Base-by-base conservation (phyloP, 2,888 invertebrate genomes). In the Pterostichus niger region DNA sequence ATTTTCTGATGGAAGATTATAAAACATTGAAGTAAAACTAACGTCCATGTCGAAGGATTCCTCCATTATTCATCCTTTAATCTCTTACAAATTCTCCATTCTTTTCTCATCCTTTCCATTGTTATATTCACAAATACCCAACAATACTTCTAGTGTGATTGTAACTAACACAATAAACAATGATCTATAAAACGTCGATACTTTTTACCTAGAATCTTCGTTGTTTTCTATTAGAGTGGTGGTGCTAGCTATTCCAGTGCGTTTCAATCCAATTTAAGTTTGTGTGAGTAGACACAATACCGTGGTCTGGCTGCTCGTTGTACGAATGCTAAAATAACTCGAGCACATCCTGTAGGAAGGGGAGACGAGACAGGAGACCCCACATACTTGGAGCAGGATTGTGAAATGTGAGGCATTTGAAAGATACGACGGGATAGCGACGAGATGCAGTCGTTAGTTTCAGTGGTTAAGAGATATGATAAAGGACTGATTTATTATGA, bases 271-370 rank as follows among this genome's bases (percentile, higher is more conserved):
- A 75, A 52, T 75, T 49, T 75, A 52, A 52, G 11, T 49, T 31
- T 44, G 46, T 46, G 17, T 64, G 44, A 59, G 11, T 73, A 68
- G 71, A 80, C 81, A 73, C 68, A 71, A 81, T 81, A 81, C 40
- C 40, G 13, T 61, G 24, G 31, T 15, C 56, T 56, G 24, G 56
- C 10, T 10, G 3, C 10, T 15, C 56, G 44, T 2, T 13, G 59
- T 44, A 73, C 73, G 33, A 15, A 73, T 33, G 73, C 81, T 73
- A 81, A 81, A 81, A 81, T 81, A 81, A 81, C 81, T 73, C 81
- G 73, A 54, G 73, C 81, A 73, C 71, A 71, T 81, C 81, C 81
- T 81, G 81, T 81, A 81, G n/a, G 59, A 44, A 78, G 78, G 78
- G 78, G 31, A 61, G 24, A 24, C 24, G 24, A 49, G 31, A 31